Base-by-base conservation (phyloP, 2,113 vertebrate species). In the Prionailurus bengalensis region DNA sequence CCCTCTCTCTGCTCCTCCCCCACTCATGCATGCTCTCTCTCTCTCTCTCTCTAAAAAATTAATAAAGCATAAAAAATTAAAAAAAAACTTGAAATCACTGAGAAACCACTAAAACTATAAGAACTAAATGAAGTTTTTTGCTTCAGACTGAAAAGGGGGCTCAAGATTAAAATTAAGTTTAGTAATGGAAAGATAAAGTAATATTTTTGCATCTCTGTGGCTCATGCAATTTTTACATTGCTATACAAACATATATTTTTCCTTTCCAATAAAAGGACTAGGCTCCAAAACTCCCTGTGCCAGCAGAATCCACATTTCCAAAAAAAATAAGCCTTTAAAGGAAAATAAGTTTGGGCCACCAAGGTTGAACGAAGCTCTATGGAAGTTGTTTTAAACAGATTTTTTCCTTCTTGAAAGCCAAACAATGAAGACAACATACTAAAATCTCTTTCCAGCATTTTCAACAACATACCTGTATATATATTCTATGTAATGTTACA, bases 151-250 rank as follows among this genome's bases (percentile, higher is more conserved):
- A 65, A 95, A 90, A 78, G 8, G 29, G 21, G 27, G 33, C 23
- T 74, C 8, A 90, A 87, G 63, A 93, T 94, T 93, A 94, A 97
- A 95, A 95, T 63, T 89, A 93, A 86, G 33, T 65, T 70, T 90
- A 73, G 31, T 95, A 93, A 90, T 85, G 42, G 15, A 95, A 97
- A 97, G 12, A 89, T 73, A 79, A 94, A 94, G 80, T 73, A 94
- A 79, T 90, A 94, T 95, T 96, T 97, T 95, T 93, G 61, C 89
- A 93, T 93, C 70, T 93, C 51, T 95, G n/a, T 82, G 76, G 82
- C 39, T 96, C 91, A 95, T 82, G 45, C n/a, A 97, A 79, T 94
- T 97, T 95, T 53, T 94, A 82, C 15, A 58, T 81, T 74, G 31
- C 87, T 74, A 63, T 27, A 97, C 58, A 97, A 94, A 97, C 81